phyloP scores from a whole-genome alignment of 2,888 invertebrate genomes.

The Ptilodon capucinus region DNA sequence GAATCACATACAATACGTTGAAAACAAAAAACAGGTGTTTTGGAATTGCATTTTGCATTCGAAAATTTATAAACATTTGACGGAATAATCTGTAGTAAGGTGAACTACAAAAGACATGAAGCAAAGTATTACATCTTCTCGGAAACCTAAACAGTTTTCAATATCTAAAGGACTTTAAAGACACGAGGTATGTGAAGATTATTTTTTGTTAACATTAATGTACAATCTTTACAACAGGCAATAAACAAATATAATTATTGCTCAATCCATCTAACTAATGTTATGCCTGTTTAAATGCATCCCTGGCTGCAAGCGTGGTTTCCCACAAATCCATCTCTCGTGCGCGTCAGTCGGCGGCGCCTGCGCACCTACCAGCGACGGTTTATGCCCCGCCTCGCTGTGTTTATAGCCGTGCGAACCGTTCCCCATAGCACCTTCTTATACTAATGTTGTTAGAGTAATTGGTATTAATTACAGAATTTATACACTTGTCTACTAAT shows the following conservation, averaged over 20 bases:
- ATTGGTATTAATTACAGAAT: no score
- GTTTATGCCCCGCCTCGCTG: conserved; percentile 2
- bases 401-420: conserved; percentile 8
- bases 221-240: background rate
- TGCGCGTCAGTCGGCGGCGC: conserved; percentile 15
- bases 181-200: background rate
- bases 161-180: no score
- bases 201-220: background rate
- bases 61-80: no score
- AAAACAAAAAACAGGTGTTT: no score
- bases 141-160: no score
- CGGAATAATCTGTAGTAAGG: no score
- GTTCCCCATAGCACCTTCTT: background rate
- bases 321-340: conserved; percentile 32
- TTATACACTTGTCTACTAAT: no score
- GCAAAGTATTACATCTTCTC: no score
- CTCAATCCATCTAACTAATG: background rate
- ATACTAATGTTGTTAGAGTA: background rate
- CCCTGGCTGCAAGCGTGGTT: conserved; percentile 12
- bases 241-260: background rate
- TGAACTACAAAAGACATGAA: no score
- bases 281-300: conserved; percentile 6
- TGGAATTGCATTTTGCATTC: no score
- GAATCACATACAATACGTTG: no score
- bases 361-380: conserved; percentile 12